phyloP scores from a whole-genome alignment of 2,797 vertebrate genomes.

The Apogon talboti region DNA sequence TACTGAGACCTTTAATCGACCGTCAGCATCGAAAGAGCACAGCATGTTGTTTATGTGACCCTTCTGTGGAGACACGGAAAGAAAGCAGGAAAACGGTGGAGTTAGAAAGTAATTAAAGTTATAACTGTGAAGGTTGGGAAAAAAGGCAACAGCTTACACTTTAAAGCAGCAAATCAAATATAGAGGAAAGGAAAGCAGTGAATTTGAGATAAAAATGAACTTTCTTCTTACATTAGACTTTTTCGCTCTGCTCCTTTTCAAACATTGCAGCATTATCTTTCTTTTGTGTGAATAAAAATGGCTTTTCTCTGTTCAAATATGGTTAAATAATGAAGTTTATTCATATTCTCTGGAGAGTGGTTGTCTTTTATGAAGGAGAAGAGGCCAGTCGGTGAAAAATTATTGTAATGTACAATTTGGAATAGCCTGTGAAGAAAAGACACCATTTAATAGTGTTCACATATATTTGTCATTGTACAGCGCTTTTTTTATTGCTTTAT shows the following conservation, averaged over 20 bases:
- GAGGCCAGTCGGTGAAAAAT: neutral
- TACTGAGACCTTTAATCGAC: constrained; percentile 75
- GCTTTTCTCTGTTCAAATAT: constrained; percentile 10
- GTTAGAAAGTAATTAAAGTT: constrained; percentile 25
- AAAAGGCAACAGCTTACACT: neutral
- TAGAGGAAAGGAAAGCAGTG: neutral
- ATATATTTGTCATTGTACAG: no score
- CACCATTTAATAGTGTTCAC: neutral
- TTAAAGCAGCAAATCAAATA: neutral
- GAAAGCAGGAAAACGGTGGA: constrained; percentile 14
- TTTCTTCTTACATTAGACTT: constrained; percentile 2
- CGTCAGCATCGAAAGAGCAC: constrained; percentile 68
- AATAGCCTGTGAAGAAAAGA: no score
- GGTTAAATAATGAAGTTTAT: neutral
- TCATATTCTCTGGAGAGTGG: constrained; percentile 4
- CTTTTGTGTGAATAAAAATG: constrained; percentile 7
- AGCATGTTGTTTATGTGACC: constrained; percentile 72
- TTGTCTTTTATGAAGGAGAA: neutral
- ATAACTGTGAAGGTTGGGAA: neutral
- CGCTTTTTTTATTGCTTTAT: no score
- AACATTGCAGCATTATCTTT: constrained; percentile 14
- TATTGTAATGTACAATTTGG: neutral
- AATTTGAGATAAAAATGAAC: constrained; percentile 9
- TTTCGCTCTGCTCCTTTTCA: neutral
- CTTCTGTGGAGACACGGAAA: constrained; percentile 70